phyloP scores from a whole-genome alignment of 2,797 vertebrate species.

The Natrix natrix region DNA sequence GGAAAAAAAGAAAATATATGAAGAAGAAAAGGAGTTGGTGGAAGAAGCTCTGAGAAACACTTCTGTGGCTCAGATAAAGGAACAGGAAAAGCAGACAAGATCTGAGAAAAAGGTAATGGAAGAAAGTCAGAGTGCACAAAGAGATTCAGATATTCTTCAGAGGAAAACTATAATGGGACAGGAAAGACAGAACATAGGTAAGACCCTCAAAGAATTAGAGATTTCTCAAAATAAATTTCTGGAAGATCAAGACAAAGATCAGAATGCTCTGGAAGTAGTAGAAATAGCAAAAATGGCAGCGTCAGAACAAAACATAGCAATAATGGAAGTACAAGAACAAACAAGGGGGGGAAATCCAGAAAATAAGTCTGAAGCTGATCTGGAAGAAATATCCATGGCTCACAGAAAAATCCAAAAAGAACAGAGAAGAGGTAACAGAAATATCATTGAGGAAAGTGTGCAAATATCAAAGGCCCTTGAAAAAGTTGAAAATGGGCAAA shows the following conservation, averaged over 20 bases:
- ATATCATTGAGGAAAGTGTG: not conserved
- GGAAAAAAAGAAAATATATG: not conserved
- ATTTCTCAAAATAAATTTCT: not conserved
- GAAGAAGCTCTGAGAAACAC: not conserved
- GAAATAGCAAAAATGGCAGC: not conserved
- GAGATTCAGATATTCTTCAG: not conserved
- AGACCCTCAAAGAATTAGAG: not conserved
- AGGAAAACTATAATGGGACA: not conserved
- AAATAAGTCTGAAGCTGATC: not conserved
- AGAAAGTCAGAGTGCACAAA: not conserved
- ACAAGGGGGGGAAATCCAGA: not conserved
- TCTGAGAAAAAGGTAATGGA: not conserved
- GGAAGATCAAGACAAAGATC: not conserved
- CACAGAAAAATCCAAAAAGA: not conserved
- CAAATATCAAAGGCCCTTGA: not conserved
- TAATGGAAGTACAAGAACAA: not conserved
- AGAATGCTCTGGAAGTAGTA: not conserved
- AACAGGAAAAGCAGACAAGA: not conserved
- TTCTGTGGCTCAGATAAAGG: not conserved
- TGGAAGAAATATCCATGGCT: not conserved
- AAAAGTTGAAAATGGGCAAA: not conserved
- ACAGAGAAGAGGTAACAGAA: not conserved
- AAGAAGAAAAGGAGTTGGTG: not conserved
- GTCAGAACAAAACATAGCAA: not conserved
- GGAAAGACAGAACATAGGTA: not conserved